Conservation (phyloP, 1,140 invertebrate species). For the Seison nebaliae region DNA sequence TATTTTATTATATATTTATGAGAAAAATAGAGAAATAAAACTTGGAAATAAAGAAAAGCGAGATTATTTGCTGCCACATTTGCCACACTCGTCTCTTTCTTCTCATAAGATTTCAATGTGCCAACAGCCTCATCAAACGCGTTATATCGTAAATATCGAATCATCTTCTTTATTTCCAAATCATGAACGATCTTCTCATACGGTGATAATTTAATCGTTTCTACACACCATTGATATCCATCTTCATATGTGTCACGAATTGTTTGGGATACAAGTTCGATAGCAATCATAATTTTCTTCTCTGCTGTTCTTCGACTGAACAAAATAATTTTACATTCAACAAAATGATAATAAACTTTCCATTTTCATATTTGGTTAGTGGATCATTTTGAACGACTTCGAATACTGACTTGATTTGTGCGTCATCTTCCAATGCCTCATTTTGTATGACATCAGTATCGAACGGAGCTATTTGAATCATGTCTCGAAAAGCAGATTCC, state of each 20-base stretch:
- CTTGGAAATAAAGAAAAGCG: conserved; percentile 50
- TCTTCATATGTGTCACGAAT: conserved; percentile 47
- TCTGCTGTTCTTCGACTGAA: conserved; percentile 39
- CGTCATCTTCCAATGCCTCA: too few species aligned
- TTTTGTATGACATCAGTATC: conserved; percentile 54
- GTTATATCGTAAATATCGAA: conserved; percentile 40
- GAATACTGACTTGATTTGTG: too few species aligned
- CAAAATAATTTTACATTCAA: background rate
- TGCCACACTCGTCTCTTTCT: conserved; percentile 51
- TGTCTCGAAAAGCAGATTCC: conserved; percentile 60
- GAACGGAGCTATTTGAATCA: conserved; percentile 58
- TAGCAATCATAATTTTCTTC: conserved; percentile 53
- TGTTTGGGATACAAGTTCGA: conserved; percentile 63
- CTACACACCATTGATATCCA: conserved; percentile 36
- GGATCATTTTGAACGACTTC: too few species aligned
- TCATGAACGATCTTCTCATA: conserved; percentile 52
- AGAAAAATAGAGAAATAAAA: too few species aligned
- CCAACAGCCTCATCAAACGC: conserved; percentile 37
- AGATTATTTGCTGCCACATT: conserved; percentile 60
- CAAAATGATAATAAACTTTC: background rate
- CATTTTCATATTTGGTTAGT: too few species aligned
- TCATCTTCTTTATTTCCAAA: conserved; percentile 69
- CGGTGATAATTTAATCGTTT: conserved; percentile 44
- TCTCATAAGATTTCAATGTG: conserved; percentile 60
- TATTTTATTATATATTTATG: too few species aligned